phyloP scores from a whole-genome alignment of 1,140 invertebrate genomes.

The Lithobius niger region DNA sequence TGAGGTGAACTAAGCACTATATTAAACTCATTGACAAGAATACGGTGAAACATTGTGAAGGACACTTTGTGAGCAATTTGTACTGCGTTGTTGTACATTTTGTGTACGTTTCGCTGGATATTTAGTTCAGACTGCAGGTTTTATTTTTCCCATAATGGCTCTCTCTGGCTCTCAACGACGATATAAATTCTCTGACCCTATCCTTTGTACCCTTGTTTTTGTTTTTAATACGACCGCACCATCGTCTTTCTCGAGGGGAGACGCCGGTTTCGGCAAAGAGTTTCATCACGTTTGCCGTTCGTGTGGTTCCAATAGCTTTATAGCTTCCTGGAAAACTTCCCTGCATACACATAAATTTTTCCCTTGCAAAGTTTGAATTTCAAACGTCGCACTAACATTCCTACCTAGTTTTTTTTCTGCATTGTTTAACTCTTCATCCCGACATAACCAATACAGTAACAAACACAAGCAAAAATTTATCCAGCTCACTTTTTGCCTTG shows the following conservation, averaged over 20 bases:
- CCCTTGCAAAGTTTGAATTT: background rate
- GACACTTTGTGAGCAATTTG: background rate
- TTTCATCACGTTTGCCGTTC: background rate
- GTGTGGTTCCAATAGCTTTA: background rate
- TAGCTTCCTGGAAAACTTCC: background rate
- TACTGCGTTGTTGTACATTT: background rate
- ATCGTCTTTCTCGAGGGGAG: background rate
- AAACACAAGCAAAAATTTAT: background rate
- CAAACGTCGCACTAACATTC: background rate
- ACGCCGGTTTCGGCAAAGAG: background rate
- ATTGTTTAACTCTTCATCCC: background rate
- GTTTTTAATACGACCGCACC: background rate
- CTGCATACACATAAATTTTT: background rate
- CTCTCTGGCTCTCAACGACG: background rate
- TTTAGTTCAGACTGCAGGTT: background rate
- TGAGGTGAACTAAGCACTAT: background rate
- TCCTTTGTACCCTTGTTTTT: background rate
- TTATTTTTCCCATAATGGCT: background rate
- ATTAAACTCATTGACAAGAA: background rate
- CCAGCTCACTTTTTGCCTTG: background rate
- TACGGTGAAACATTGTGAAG: background rate
- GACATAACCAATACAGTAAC: background rate
- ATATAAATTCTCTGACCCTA: background rate
- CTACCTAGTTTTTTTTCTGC: background rate
- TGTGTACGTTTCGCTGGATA: background rate